Base-by-base conservation (phyloP, 23 tunicate species). In the Styela clava region DNA sequence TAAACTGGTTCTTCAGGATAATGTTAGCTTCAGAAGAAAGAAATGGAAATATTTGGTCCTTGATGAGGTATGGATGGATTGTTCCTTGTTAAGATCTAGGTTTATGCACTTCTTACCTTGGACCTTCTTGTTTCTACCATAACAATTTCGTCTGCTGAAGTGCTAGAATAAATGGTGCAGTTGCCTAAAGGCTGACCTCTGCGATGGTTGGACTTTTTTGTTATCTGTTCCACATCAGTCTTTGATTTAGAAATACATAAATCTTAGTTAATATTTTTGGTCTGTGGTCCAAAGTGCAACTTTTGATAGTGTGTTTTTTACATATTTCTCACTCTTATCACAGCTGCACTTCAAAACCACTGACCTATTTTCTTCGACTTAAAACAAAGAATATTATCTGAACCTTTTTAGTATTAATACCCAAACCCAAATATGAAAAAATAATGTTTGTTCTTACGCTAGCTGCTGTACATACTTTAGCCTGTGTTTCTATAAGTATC, bases 21-120 rank as follows among this genome's bases (percentile, higher is more conserved):
- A 86, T 61, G 69, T 85, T 32, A 84, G 91, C 62, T 95, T 95
- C 61, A 83, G 95, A 25, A 64, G 99, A 29, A 86, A 84, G 56
- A 89, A 90, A 52, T 95, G 99, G 99, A 86, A 93, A 72, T 95
- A 95, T 68, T 73, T 95, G 65, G 86, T 95, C 27, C 84, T 95
- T 34, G 99, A 95, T 64, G 99, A 95, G 79, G 99, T 90, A 24
- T 33, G 52, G 35, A 0, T 76, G 30, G 16, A 67, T 67, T 25
- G 19, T 25, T 67, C 31, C 71, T 29, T 29, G 16, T 1, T 25
- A 22, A 67, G 71, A 27, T 25, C 12, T 18, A 18, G 71, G 30
- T 16, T 29, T 16, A 3, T 71, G 77, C 77, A 71, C 77, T 26
- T 44, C 56, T 44, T 44, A 26, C 23, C 77, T 71, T 71, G 77